Evolutionary conservation across 2,113 vertebrate species (phyloP).

Genomic region (Menura novaehollandiae): DNA sequence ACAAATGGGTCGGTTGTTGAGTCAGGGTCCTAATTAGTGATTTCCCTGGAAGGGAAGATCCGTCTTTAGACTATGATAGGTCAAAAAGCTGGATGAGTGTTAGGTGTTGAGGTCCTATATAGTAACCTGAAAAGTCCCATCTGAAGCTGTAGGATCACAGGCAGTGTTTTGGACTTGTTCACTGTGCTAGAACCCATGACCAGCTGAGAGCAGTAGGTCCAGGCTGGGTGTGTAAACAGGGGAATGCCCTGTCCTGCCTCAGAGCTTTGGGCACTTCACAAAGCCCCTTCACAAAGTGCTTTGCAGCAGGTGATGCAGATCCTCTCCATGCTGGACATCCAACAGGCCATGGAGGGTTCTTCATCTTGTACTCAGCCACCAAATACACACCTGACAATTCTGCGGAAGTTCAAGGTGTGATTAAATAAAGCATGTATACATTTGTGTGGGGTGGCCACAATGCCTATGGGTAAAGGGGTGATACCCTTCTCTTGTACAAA

Average conservation of each 20-base stretch:
- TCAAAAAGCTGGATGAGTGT: neutral
- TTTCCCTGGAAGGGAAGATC: neutral
- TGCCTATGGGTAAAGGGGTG: neutral
- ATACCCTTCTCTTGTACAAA: neutral
- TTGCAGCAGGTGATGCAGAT: neutral
- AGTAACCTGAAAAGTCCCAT: neutral
- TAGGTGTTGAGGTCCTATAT: neutral
- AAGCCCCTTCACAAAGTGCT: neutral
- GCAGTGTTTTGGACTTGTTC: neutral
- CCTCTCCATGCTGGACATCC: neutral
- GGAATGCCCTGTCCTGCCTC: neutral
- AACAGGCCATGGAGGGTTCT: neutral
- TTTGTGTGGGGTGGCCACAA: neutral
- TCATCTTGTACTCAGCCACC: neutral
- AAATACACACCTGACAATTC: neutral
- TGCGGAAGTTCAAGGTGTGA: neutral
- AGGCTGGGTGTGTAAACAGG: neutral
- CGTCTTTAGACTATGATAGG: neutral
- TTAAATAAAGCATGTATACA: neutral
- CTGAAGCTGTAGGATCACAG: neutral
- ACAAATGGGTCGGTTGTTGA: neutral
- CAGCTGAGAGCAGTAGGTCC: neutral
- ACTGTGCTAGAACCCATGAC: rapidly evolving
- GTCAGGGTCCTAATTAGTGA: neutral
- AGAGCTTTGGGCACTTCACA: no score